Conservation (phyloP, 2,888 invertebrate species). For the Acronicta aceris region DNA sequence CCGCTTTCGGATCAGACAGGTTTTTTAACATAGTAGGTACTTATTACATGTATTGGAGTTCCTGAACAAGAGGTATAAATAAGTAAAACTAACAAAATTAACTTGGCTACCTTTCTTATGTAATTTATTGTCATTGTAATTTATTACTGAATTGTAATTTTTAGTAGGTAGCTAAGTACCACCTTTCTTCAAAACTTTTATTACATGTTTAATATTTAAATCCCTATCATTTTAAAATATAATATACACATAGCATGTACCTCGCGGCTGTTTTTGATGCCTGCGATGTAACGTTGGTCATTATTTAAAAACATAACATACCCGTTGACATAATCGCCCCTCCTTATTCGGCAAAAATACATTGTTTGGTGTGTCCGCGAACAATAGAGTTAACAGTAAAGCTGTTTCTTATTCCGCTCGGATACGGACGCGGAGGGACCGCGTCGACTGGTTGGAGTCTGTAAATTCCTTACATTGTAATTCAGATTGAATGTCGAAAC, state of each 20-base stretch:
- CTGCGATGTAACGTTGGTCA: conserved; percentile 67
- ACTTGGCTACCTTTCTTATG: too few species aligned
- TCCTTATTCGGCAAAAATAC: conserved; percentile 87
- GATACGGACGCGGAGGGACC: conserved; percentile 76
- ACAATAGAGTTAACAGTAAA: conserved; percentile 87
- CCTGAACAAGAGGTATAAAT: too few species aligned
- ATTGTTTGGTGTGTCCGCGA: conserved; percentile 83
- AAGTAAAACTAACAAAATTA: too few species aligned
- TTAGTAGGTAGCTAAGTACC: too few species aligned
- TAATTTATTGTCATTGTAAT: too few species aligned
- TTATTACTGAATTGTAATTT: too few species aligned
- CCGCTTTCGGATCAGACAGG: too few species aligned
- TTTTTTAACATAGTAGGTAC: too few species aligned
- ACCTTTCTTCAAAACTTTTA: conserved; percentile 40
- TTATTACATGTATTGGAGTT: too few species aligned
- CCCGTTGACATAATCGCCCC: conserved; percentile 85
- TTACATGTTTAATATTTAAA: conserved; percentile 51
- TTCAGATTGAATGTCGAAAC: conserved; percentile 85
- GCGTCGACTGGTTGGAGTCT: conserved; percentile 71
- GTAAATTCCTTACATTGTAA: conserved; percentile 85
- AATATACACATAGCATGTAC: conserved; percentile 68
- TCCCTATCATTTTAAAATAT: conserved; percentile 56
- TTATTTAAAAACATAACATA: conserved; percentile 86
- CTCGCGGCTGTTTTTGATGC: conserved; percentile 72
- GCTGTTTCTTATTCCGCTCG: conserved; percentile 87